These are phyloP conservation scores for Listronotus bonariensis DNA, from an alignment of 1,140 invertebrate genomes.

Conservation along the genomic window DNA sequence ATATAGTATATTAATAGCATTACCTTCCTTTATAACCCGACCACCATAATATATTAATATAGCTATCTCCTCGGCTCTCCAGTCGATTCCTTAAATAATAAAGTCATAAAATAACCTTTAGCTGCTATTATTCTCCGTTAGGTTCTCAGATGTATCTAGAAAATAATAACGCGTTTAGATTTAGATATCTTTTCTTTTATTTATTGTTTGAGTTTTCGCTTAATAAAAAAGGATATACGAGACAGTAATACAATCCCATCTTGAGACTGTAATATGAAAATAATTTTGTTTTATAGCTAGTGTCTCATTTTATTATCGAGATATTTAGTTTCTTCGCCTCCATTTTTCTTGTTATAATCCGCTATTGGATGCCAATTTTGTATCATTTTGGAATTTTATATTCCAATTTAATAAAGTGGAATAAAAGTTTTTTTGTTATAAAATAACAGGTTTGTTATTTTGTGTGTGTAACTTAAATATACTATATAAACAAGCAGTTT, in stretches of 20 bases:
- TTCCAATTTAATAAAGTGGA: constrained; percentile 10
- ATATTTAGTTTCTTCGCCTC: constrained; percentile 31
- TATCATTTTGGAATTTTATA: constrained; percentile 34
- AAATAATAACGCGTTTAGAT: background rate
- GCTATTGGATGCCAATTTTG: constrained; percentile 30
- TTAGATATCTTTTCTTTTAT: constrained; percentile 1
- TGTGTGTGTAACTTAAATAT: no score
- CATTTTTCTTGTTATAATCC: constrained; percentile 21
- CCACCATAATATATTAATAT: no score
- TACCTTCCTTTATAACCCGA: no score
- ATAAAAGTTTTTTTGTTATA: no score
- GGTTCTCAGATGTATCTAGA: background rate
- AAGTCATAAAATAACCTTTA: constrained; percentile 1
- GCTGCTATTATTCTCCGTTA: background rate
- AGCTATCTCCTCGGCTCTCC: background rate
- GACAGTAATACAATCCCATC: constrained; percentile 15
- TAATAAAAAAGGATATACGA: constrained; percentile 19
- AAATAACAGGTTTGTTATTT: no score
- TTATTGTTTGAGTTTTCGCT: constrained; percentile 5
- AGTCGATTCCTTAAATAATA: background rate
- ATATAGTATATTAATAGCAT: no score
- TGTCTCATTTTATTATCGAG: constrained; percentile 25
- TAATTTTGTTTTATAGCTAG: constrained; percentile 28
- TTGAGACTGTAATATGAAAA: constrained; percentile 10
- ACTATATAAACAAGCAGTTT: no score